Evolutionary conservation across 2,888 invertebrate genomes (phyloP), one percentile per base, ranked within the genome.

Genomic region (Calliopum simillimum): DNA sequence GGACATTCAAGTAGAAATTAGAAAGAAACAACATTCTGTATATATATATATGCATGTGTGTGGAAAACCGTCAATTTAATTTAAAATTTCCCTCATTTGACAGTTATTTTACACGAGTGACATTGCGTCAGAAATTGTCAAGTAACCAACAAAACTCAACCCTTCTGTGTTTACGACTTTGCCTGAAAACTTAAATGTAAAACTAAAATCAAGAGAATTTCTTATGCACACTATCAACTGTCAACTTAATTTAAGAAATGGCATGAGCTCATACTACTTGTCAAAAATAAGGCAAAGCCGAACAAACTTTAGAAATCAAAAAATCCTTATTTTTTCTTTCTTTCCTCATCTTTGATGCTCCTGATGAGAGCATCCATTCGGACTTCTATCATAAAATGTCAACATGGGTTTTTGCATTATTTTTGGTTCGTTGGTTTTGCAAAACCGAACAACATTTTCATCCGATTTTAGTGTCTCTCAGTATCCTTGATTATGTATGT

Each of bases 391-490:
- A 33, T 33, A 33, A 33, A 8, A 33, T 33, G 33, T 33, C 33
- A 33, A 33, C 33, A 8, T 33, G 33, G 8, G 33, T 8, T 33
- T 33, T 33, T 33, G 33, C 33, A 33, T 33, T 33, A 33, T 71
- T 71, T 63, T 49, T 70, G 73, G 59, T 71, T 63, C 65, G 59
- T 58, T 33, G 73, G 66, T 51, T 68, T 73, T 74, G 74, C 74
- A 71, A 76, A 76, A 74, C 73, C 75, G 71, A 74, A 69, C 73
- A 75, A 71, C 68, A 56, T 46, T 56, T 58, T 65, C 65, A 65
- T 65, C 46, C 23, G 56, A 58, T 47, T 66, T 66, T 46, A 63
- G 43, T 46, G 44, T 44, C 19, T n/a, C 44, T 12, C 56, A 56
- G 33, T 16, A 13, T 4, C 61, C 23, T 21, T 53, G 4, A 46